Evolutionary conservation across 2,113 vertebrate species (phyloP).

Genomic region (Seriola aureovittata): DNA sequence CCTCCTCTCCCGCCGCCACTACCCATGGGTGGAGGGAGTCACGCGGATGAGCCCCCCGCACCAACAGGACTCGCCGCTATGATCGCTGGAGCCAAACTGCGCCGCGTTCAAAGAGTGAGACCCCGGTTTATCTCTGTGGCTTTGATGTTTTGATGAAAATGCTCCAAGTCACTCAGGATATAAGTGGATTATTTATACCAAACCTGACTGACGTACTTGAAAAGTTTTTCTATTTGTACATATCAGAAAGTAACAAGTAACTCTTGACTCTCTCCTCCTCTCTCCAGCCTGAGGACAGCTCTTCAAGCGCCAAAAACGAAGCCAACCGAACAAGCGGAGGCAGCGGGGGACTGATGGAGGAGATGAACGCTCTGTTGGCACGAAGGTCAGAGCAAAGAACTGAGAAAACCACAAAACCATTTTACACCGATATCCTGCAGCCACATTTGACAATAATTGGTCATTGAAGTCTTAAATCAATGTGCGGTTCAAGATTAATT

Average conservation of each 20-base stretch:
- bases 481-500: neutral
- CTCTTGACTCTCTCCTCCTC: neutral
- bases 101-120: conserved; percentile 94
- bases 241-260: neutral
- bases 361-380: conserved; percentile 98
- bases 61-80: conserved; percentile 93
- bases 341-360: conserved; percentile 97
- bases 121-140: neutral
- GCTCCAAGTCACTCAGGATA: neutral
- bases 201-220: neutral
- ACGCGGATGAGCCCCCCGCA: conserved; percentile 85
- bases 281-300: conserved; percentile 90
- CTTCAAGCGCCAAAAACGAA: conserved; percentile 90
- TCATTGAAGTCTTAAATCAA: conserved; percentile 16
- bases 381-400: conserved; percentile 87
- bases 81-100: conserved; percentile 97
- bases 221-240: neutral
- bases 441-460: neutral
- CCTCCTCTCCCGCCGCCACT: conserved; percentile 90
- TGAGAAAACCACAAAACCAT: conserved; percentile 1
- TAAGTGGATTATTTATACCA: neutral
- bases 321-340: conserved; percentile 94
- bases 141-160: conserved; percentile 14
- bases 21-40: conserved; percentile 79
- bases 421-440: neutral